Percentiles rank a stretch among this genome's conserved stretches.
These are phyloP conservation scores for Nomia melanderi DNA, from an alignment of 1,140 invertebrate species.

Conservation along the genomic window DNA sequence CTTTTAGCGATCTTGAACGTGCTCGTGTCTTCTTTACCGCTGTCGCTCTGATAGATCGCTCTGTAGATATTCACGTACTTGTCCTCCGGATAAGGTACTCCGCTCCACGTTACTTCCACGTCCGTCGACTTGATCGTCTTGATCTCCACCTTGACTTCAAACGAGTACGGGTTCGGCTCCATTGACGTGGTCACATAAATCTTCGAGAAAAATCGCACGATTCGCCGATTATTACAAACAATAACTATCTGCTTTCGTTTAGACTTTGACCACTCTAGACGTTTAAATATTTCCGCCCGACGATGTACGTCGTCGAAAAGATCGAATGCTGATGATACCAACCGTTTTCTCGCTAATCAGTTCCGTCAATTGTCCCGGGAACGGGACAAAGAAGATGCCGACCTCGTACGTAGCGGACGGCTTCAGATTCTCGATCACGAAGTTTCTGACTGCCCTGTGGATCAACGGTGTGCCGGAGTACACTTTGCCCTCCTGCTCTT, in stretches of 20 bases:
- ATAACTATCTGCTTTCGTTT: too few species aligned
- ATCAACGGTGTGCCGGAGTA: constrained; percentile 89
- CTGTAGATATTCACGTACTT: constrained; percentile 95
- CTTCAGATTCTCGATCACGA: constrained; percentile 87
- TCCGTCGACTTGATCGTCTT: constrained; percentile 87
- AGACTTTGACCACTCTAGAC: too few species aligned
- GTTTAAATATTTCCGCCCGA: too few species aligned
- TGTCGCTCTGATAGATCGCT: constrained; percentile 90
- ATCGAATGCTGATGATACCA: constrained; percentile 42
- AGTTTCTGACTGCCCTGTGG: constrained; percentile 87
- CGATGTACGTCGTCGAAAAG: too few species aligned
- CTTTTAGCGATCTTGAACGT: constrained; percentile 92
- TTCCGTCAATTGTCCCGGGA: constrained; percentile 87
- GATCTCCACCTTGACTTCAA: constrained; percentile 88
- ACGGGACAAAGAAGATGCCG: constrained; percentile 89
- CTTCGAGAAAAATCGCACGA: constrained; percentile 43
- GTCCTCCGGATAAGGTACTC: constrained; percentile 92
- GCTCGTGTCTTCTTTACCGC: constrained; percentile 88
- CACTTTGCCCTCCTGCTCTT: constrained; percentile 86
- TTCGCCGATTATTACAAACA: too few species aligned
- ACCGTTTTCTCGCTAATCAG: constrained; percentile 86
- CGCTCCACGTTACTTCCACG: constrained; percentile 89
- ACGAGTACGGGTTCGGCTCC: constrained; percentile 88
- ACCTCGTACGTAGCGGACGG: constrained; percentile 88
- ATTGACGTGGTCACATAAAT: constrained; percentile 73